Percentiles rank a stretch among this genome's conserved stretches.
These are phyloP conservation scores for Dexiosoma caninum DNA, from an alignment of 2,888 invertebrate species.

Conservation along the genomic window DNA sequence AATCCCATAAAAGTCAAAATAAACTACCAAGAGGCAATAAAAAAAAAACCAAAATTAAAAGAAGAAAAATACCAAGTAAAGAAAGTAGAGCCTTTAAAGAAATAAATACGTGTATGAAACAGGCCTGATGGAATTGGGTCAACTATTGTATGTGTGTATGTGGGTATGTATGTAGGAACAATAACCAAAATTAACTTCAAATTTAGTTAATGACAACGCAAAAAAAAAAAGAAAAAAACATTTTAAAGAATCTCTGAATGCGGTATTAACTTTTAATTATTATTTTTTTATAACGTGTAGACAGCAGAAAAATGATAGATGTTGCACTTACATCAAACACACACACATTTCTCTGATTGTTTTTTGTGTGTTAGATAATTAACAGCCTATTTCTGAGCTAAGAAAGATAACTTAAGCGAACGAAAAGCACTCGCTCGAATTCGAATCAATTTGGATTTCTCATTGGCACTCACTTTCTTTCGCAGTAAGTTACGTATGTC, in stretches of 20 bases:
- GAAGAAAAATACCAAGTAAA: slow-evolving; percentile 39
- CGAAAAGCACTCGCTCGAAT: too few relatives aligned
- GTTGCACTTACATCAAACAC: background rate
- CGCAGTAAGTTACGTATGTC: too few relatives aligned
- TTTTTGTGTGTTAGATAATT: slow-evolving; percentile 20
- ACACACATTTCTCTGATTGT: too few relatives aligned
- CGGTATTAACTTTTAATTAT: too few relatives aligned
- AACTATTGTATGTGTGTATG: background rate
- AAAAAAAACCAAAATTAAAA: slow-evolving; percentile 9
- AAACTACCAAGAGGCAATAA: background rate
- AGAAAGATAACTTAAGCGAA: too few relatives aligned
- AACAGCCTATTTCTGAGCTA: too few relatives aligned
- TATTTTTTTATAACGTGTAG: background rate
- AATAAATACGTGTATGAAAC: slow-evolving; percentile 1
- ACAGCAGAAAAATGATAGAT: background rate
- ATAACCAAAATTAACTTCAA: background rate
- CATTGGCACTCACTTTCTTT: too few relatives aligned
- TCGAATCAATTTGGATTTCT: too few relatives aligned
- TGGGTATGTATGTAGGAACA: background rate
- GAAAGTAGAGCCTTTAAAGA: slow-evolving; percentile 50
- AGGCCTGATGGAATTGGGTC: slow-evolving; percentile 35
- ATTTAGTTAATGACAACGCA: background rate
- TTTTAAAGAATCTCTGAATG: background rate
- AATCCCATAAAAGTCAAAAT: background rate
- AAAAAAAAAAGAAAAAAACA: background rate